phyloP scores from a whole-genome alignment of 1,140 invertebrate genomes.

The Pinna nobilis region DNA sequence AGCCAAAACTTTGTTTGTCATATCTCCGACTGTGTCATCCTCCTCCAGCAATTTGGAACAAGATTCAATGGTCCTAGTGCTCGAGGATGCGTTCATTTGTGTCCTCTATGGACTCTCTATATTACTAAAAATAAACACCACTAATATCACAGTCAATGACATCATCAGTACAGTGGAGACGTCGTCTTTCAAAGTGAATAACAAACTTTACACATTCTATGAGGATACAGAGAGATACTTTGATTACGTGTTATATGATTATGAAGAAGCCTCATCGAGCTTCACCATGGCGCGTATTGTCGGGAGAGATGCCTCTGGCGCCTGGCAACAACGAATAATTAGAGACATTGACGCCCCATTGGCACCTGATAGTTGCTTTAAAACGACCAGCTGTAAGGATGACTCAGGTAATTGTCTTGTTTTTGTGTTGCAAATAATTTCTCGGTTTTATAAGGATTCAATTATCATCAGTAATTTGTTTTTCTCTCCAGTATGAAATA shows the following conservation, averaged over 20 bases:
- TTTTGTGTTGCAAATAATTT: too few species aligned
- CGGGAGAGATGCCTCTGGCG: not conserved
- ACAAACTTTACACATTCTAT: not conserved
- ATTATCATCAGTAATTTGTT: too few species aligned
- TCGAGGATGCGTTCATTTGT: slow-evolving; percentile 1
- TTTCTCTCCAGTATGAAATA: not conserved
- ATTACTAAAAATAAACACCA: not conserved
- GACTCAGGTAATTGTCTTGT: not conserved
- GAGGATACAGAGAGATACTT: not conserved
- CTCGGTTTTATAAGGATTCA: too few species aligned
- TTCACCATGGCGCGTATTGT: not conserved
- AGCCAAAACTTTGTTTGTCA: not conserved
- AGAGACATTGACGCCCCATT: not conserved
- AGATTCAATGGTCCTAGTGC: not conserved
- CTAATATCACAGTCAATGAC: too few species aligned
- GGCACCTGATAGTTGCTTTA: slow-evolving; percentile 9
- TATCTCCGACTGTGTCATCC: not conserved
- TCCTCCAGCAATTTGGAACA: not conserved
- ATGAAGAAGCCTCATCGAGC: not conserved
- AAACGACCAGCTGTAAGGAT: not conserved
- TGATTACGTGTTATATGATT: slow-evolving; percentile 4
- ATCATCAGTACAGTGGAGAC: too few species aligned
- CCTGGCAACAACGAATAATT: not conserved
- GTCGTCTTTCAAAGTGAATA: not conserved
- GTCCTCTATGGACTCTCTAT: slow-evolving; percentile 1